Evolutionary conservation across 1,140 invertebrate species (phyloP).

Genomic region (Myzus persicae): DNA sequence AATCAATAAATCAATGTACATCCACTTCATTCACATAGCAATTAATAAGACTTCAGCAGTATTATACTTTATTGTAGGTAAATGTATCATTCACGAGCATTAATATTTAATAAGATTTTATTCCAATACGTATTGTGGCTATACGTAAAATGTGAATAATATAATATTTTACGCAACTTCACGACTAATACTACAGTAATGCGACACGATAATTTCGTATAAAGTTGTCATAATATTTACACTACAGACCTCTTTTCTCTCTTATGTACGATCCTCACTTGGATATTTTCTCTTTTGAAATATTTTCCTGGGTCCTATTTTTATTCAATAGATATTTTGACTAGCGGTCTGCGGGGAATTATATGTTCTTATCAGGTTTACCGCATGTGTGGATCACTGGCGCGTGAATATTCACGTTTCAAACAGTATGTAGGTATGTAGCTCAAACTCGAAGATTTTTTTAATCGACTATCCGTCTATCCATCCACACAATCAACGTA

Average conservation of each 20-base stretch:
- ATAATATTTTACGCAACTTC: background rate
- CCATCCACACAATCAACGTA: rapidly evolving
- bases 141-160: too few species aligned
- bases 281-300: background rate
- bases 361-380: conserved; percentile 6
- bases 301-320: background rate
- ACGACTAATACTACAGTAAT: rapidly evolving
- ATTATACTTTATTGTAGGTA: too few species aligned
- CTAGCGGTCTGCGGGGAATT: background rate
- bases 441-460: background rate
- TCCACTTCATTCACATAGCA: too few species aligned
- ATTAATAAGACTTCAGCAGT: background rate
- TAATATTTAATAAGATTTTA: background rate
- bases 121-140: background rate
- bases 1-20: too few species aligned
- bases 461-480: background rate
- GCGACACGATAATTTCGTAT: background rate
- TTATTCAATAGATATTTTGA: background rate
- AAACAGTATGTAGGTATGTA: background rate
- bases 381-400: background rate
- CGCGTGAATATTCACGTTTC: background rate
- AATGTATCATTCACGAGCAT: background rate
- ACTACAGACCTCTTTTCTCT: background rate
- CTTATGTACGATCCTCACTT: background rate
- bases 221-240: background rate